Evolutionary conservation across 1,140 invertebrate genomes (phyloP), one percentile per base, ranked within the genome.

Genomic region (Parapsyche elsis): DNA sequence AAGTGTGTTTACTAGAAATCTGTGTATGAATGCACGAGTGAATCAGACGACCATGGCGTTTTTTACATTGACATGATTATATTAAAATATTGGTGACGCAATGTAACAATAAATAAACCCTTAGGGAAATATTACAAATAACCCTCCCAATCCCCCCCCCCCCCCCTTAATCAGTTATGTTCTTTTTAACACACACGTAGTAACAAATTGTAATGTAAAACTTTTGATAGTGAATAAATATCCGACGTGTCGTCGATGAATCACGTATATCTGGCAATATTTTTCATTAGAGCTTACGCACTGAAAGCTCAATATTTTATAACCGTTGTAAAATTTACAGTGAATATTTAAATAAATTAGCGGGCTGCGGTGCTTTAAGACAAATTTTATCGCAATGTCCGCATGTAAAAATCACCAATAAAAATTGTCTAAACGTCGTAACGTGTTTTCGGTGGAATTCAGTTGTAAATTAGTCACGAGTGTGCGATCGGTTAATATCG

Each of bases 1-100:
- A 23, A 67, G 24, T 67, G 64, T 67, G 64, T 67, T 67, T 67
- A 26, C 64, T 67, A 67, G 64, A 67, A 67, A 67, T 67, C 21
- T 67, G 23, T 67, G 64, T 23, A 67, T 23, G 12, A 14, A 23
- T 67, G 64, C 24, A 67, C 64, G 19, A 23, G 64, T 67, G 64
- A 67, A 26, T 67, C 64, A 67, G 64, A 67, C 64, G 64, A 23
- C 64, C 64, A 26, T 67, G 64, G 12, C 64, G 64, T 12, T 67
- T 4, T 53, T 14, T 53, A 53, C 12, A 7, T 7, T 46, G 12
- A 7, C 12, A 46, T 46, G 12, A 7, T 46, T 46, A 46, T n/a
- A n/a, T n/a, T n/a, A 7, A 46, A 46, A 46, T 46, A 46, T 46
- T 12, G 5, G 45, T 46, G 45, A 12, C 45, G 45, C 12, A 46